Evolutionary conservation across 2,888 invertebrate species (phyloP), one percentile per base, ranked within the genome.

Genomic region (Nipponacmea schrenckii): DNA sequence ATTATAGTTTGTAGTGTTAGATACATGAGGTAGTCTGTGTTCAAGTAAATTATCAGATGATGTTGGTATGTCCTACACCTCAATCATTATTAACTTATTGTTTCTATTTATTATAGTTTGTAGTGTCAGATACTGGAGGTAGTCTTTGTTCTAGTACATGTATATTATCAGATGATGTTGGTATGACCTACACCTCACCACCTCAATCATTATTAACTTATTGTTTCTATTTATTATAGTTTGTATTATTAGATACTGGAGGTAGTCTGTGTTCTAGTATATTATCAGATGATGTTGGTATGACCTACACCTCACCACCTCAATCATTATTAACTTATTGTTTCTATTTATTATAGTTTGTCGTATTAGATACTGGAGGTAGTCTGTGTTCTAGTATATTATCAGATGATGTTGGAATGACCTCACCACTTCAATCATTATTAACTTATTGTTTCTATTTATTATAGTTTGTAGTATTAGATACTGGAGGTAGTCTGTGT

Each of bases 311-410:
- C n/a, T 84, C 85, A 12, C 85, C 87, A 74, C 83, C 85, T 39
- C 86, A 87, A 72, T 79, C 83, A 50, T 81, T 89, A 79, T 89
- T 89, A 77, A 91, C 90, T 74, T 96, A 96, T 1, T 39, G 39
- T 39, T 39, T 39, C 39, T 39, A 66, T 70, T 62, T 71, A 31
- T 74, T 76, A 45, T 77, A 90, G 90, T 89, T 90, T 84, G 85
- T 90, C n/a, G 83, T 88, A 44, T 79, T 93, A 92, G 96, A 96
- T 90, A 93, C 94, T n/a, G 96, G 96, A n/a, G 96, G 96, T 14
- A 92, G 93, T 1, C 91, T 98, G 56, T 85, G 86, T 64, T 82
- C 86, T 27, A 84, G 86, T 56, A 86, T 85, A 78, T 86, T 89
- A 56, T 83, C 85, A 1, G 84, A 85, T 48, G 88, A 88, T 44